Evolutionary conservation across 2,888 invertebrate species (phyloP).

Genomic region (Microctonus brassicae): DNA sequence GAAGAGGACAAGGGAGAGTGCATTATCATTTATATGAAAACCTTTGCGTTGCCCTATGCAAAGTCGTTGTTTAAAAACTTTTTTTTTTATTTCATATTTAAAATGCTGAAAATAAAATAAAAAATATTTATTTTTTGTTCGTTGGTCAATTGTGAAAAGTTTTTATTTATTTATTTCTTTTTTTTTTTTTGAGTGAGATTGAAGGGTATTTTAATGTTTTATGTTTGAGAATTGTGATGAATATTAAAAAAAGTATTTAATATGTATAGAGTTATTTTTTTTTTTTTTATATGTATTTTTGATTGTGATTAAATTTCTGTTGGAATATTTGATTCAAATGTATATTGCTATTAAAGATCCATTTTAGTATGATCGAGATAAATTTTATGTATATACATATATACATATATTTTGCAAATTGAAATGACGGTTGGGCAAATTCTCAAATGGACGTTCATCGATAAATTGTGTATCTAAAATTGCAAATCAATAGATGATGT

Average conservation of each 20-base stretch:
- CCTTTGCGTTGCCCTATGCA: conserved; percentile 65
- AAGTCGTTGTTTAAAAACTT: conserved; percentile 59
- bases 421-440: conserved; percentile 2
- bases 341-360: conserved; percentile 17
- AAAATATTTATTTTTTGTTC: conserved; percentile 22
- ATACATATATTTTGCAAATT: neutral
- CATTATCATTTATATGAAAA: conserved; percentile 69
- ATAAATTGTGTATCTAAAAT: neutral
- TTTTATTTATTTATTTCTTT: neutral
- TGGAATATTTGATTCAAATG: conserved; percentile 1
- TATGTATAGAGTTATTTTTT: too few relatives aligned
- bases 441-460: conserved; percentile 2
- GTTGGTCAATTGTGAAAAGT: neutral
- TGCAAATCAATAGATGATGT: neutral
- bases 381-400: neutral
- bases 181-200: neutral
- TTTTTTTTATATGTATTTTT: too few relatives aligned
- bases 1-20: conserved; percentile 38
- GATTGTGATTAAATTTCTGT: neutral
- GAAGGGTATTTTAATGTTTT: too few relatives aligned
- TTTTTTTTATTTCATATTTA: conserved; percentile 35
- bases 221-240: too few relatives aligned
- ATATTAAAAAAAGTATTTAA: too few relatives aligned
- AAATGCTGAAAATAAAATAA: neutral
- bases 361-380: conserved; percentile 2